Evolutionary conservation across 2,113 vertebrate genomes (phyloP).

Genomic region (Podiceps cristatus): DNA sequence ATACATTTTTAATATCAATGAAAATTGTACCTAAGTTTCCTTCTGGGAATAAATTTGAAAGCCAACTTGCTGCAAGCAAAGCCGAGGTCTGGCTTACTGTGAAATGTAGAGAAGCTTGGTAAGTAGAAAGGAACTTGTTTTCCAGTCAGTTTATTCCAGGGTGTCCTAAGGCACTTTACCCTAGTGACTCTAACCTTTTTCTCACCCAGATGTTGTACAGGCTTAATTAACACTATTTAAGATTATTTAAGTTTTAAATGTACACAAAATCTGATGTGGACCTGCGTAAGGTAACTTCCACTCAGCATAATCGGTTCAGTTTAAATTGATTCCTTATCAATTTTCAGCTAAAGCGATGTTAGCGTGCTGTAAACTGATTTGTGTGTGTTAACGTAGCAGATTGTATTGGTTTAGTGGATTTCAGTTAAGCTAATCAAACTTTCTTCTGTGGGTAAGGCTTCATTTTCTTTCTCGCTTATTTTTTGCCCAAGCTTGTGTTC

Average conservation of each 20-base stretch:
- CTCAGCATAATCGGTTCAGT: neutral
- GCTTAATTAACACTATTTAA: neutral
- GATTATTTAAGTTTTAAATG: neutral
- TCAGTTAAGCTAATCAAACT: neutral
- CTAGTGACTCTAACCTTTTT: neutral
- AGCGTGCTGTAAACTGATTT: neutral
- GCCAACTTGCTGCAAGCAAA: neutral
- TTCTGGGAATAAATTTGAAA: neutral
- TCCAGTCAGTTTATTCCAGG: neutral
- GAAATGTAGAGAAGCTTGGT: neutral
- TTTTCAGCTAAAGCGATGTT: neutral
- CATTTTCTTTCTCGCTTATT: fast-evolving
- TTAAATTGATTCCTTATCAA: neutral
- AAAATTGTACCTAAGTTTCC: neutral
- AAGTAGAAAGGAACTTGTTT: neutral
- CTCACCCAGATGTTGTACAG: fast-evolving
- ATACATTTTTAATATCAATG: fast-evolving
- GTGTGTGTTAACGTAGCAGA: neutral
- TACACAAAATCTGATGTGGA: neutral
- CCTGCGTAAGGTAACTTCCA: neutral
- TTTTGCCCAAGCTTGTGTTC: neutral
- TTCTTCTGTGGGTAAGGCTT: neutral
- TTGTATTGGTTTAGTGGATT: neutral
- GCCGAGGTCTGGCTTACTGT: neutral
- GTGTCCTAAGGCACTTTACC: neutral